Evolutionary conservation across 2,113 vertebrate genomes (phyloP).

Genomic region (Eulacestoma nigropectus): DNA sequence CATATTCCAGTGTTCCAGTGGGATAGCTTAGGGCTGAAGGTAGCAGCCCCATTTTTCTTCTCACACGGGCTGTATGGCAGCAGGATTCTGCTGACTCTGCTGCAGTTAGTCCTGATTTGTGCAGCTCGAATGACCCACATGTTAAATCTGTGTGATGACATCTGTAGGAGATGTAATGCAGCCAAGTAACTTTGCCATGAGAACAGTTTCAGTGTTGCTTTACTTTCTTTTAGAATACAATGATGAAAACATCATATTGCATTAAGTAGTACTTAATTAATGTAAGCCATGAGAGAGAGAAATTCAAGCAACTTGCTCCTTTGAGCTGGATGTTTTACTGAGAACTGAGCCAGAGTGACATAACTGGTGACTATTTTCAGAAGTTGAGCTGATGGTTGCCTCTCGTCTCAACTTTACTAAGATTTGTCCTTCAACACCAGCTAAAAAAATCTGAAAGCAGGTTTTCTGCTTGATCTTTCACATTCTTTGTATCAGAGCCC

Average conservation of each 20-base stretch:
- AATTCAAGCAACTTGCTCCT: neutral
- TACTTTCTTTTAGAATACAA: neutral
- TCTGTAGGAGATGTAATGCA: neutral
- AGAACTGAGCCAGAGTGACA: neutral
- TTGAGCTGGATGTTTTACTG: neutral
- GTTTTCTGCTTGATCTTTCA: neutral
- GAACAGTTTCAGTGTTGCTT: neutral
- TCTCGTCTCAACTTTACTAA: neutral
- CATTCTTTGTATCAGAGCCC: neutral
- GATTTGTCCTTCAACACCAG: neutral
- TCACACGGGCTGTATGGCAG: neutral
- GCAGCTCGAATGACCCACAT: neutral
- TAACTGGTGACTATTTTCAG: neutral
- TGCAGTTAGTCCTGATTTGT: fast-evolving
- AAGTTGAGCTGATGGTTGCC: neutral
- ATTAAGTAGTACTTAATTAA: neutral
- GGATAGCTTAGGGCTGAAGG: neutral
- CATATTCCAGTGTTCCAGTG: neutral
- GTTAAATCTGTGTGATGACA: neutral
- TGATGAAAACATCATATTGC: neutral
- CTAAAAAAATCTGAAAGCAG: neutral
- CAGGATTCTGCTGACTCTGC: neutral
- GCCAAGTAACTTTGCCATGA: neutral
- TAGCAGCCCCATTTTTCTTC: neutral
- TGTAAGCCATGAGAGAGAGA: neutral